These are phyloP conservation scores for Psilanteris sp. DNA, from an alignment of 1,140 invertebrate genomes.

Conservation along the genomic window DNA sequence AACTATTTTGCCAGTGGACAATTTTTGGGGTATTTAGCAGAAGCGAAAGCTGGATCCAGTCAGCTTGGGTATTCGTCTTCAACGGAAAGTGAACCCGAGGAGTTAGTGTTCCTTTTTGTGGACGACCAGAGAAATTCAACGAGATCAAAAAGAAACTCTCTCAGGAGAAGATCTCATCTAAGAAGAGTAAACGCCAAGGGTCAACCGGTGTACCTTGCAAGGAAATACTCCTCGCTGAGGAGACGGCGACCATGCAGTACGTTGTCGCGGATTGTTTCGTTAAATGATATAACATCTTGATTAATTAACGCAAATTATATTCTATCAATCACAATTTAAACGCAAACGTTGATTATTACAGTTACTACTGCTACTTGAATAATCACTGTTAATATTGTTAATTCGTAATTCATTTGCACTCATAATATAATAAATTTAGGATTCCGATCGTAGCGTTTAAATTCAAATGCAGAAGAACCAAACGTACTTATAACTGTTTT, in stretches of 20 bases:
- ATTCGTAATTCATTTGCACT: too few species aligned
- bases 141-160: conserved; percentile 68
- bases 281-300: too few species aligned
- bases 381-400: too few species aligned
- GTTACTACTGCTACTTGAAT: too few species aligned
- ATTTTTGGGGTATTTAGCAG: conserved; percentile 72
- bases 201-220: conserved; percentile 76
- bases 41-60: conserved; percentile 28
- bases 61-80: conserved; percentile 68
- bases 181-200: conserved; percentile 64
- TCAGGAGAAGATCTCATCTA: conserved; percentile 75
- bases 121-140: conserved; percentile 50
- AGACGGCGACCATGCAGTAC: conserved; percentile 74
- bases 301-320: too few species aligned
- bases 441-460: too few species aligned
- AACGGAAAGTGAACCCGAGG: conserved; percentile 69
- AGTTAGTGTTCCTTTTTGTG: conserved; percentile 57
- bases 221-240: conserved; percentile 75
- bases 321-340: too few species aligned
- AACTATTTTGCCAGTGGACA: conserved; percentile 77
- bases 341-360: too few species aligned
- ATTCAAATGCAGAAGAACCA: too few species aligned
- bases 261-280: too few species aligned
- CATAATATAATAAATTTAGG: too few species aligned
- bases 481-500: conserved; percentile 12